Base-by-base conservation (phyloP, 2,888 invertebrate species). In the Phalera bucephala region DNA sequence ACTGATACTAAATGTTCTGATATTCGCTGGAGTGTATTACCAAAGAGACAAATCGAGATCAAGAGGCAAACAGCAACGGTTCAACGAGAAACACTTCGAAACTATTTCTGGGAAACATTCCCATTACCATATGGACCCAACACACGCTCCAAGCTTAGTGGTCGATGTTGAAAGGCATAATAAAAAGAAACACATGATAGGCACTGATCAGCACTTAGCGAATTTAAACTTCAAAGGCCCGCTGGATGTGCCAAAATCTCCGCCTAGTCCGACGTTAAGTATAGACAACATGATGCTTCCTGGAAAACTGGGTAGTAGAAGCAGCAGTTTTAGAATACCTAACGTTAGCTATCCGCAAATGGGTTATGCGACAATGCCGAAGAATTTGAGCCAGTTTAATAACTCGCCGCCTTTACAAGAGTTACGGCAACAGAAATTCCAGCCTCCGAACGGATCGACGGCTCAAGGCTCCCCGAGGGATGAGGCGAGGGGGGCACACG, bases 11-110 rank as follows among this genome's bases (percentile, higher is more conserved):
- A 96, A 96, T 80, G 94, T 96, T 32, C 85, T 96, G 25, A 95
- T 96, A 64, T 96, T 96, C 71, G 95, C 95, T 32, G 95, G 95
- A 1, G 95, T 96, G 5, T 96, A 95, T 77, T 96, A 96, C 73
- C 96, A 96, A 73, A 76, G 94, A 33, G 94, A 94, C 64, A 95
- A 95, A 80, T 94, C 94, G 31, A 90, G 94, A 57, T 86, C 87
- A 1, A 71, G 86, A 11, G 64, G 72, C 9, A 95, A 95, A 76
- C 95, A 95, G 70, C 94, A 95, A 62, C 92, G 93, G 58, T 92
- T 94, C 53, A 94, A 91, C 59, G 91, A 92, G 72, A 92, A 92
- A 66, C 91, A 92, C 54, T 95, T 95, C 64, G 95, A 95, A 65
- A 94, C 95, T 25, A 94, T 95, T 56, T 93, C 94, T 0, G 91